Evolutionary conservation across 2,113 vertebrate species (phyloP), one percentile per base, ranked within the genome.

Genomic region (Albula glossodonta): DNA sequence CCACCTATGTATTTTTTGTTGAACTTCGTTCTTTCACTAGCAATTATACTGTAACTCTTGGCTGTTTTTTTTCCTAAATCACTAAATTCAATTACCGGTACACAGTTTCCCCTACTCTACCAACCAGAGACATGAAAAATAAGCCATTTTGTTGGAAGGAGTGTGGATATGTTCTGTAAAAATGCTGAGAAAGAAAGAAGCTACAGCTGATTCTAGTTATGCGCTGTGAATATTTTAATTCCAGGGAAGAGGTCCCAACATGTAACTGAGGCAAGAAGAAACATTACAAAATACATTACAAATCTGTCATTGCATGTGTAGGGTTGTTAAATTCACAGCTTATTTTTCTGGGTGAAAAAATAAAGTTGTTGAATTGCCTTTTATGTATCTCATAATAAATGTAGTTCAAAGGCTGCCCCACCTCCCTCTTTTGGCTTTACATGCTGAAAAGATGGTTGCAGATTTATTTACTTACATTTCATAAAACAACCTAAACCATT

Each of bases 71-170:
- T 49, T 56, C 41, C 85, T 89, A 92, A 91, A 89, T 88, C 79
- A 87, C 87, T 79, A 89, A 92, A 92, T 92, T 92, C 50, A 91
- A 92, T 92, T 93, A 92, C 86, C 74, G 91, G 90, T 86, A 90
- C 87, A 91, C 91, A 90, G 90, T 87, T 88, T 83, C 57, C 60
- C 56, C n/a, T 84, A 80, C 77, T 88, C 82, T 74, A 85, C 87
- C 74, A 88, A 89, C 82, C 81, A 19, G 53, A 82, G 63, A 90
- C 78, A 90, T 50, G 81, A 89, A 85, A 91, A 91, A 85, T 51
- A 86, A 91, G 83, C 81, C 78, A 83, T 87, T 84, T 82, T 84
- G 83, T 12, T 81, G 87, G 63, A 83, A 85, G 87, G 81, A 80
- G 86, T 81, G 60, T 66, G 89, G 79, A 53, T 53, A 53, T 56